These are phyloP conservation scores for Malurus alboscapulatus DNA, from an alignment of 2,113 vertebrate species.

Conservation along the genomic window DNA sequence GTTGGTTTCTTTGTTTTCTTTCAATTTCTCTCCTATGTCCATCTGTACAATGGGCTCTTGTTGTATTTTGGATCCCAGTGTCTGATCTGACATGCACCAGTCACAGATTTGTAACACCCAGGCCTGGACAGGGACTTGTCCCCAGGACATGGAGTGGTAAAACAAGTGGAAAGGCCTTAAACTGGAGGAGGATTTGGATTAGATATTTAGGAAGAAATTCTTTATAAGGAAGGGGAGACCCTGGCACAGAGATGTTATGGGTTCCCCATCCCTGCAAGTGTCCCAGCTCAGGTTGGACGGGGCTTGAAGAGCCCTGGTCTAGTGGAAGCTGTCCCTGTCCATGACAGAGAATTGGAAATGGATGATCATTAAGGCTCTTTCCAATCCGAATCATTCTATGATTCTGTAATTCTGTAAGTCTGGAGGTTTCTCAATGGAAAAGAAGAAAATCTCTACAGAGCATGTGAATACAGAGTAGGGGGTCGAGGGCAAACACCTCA, in stretches of 20 bases:
- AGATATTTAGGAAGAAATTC: background rate
- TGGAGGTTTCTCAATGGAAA: background rate
- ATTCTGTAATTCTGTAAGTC: background rate
- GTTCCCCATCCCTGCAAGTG: too few relatives aligned
- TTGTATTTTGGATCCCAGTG: background rate
- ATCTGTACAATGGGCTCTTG: fast-evolving
- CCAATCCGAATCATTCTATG: background rate
- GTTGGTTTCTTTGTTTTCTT: background rate
- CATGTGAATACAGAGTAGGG: background rate
- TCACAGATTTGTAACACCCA: background rate
- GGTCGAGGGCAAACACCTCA: background rate
- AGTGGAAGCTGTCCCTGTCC: background rate
- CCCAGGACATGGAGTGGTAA: background rate
- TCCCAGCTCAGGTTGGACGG: fast-evolving
- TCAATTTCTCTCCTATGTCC: background rate
- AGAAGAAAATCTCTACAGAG: background rate
- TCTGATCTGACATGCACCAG: background rate
- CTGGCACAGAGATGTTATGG: background rate
- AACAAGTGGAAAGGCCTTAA: background rate
- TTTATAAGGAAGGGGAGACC: background rate
- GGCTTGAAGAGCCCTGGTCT: fast-evolving
- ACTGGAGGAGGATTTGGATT: background rate
- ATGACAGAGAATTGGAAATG: fast-evolving
- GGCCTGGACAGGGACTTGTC: background rate
- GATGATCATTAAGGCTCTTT: background rate